phyloP scores from a whole-genome alignment of 2,113 vertebrate species.

The Melanocharis versteri region DNA sequence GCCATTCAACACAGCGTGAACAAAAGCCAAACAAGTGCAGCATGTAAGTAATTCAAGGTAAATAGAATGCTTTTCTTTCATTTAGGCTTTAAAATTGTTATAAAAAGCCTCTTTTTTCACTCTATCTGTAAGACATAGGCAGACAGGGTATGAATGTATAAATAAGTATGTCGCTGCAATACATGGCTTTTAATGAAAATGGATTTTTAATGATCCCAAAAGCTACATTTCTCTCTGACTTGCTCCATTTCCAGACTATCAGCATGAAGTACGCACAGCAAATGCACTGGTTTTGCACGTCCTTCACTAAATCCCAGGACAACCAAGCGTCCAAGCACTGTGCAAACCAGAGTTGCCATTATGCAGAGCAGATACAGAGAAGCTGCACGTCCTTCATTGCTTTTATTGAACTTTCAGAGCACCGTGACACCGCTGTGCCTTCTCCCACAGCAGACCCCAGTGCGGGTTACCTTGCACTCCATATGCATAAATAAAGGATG shows the following conservation, averaged over 20 bases:
- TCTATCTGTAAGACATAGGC: neutral
- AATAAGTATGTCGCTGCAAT: slow-evolving; percentile 15
- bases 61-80: slow-evolving; percentile 31
- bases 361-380: neutral
- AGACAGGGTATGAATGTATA: slow-evolving; percentile 8
- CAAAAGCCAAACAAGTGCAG: neutral
- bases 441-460: neutral
- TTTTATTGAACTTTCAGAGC: neutral
- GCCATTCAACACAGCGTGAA: slow-evolving; percentile 1
- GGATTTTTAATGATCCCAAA: slow-evolving; percentile 32
- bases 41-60: slow-evolving; percentile 2
- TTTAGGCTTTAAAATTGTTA: slow-evolving; percentile 37
- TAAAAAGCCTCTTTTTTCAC: slow-evolving; percentile 24
- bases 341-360: neutral
- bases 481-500: slow-evolving; percentile 1
- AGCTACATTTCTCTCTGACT: slow-evolving; percentile 6
- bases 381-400: neutral
- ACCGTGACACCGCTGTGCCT: neutral
- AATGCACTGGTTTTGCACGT: neutral
- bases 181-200: slow-evolving; percentile 48
- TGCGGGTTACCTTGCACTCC: neutral
- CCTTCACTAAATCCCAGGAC: slow-evolving; percentile 26
- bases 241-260: slow-evolving; percentile 16
- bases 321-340: neutral
- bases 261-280: neutral